Evolutionary conservation across 2,888 invertebrate genomes (phyloP).

Genomic region (Lasioglossum pauxillum): DNA sequence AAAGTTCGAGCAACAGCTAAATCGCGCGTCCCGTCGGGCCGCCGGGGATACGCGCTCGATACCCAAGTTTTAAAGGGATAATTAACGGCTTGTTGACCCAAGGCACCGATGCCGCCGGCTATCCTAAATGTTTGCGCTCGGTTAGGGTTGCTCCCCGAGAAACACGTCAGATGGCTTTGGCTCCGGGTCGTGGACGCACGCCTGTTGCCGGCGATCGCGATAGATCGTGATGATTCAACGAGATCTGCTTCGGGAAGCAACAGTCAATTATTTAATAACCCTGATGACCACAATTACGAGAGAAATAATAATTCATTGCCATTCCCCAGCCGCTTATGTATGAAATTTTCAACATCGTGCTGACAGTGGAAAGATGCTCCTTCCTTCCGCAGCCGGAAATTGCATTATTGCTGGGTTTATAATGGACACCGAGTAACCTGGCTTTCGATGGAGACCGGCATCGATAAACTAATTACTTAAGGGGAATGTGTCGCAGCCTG

Average conservation of each 20-base stretch:
- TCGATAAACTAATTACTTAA: conserved; percentile 74
- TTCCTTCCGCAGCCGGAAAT: conserved; percentile 27
- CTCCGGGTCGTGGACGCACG: not conserved
- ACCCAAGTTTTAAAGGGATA: conserved; percentile 41
- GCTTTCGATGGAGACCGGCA: conserved; percentile 12
- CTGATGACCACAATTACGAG: not conserved
- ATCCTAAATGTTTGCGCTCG: conserved; percentile 12
- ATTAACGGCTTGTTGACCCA: conserved; percentile 43
- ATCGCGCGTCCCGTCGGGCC: conserved; percentile 11
- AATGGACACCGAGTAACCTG: conserved; percentile 46
- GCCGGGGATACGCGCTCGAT: not conserved
- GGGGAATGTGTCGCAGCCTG: conserved; percentile 44
- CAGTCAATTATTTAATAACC: not conserved
- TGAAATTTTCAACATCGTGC: conserved; percentile 20
- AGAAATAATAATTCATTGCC: not conserved
- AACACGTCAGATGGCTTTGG: not conserved
- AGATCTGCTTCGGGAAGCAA: not conserved
- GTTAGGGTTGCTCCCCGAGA: conserved; percentile 3
- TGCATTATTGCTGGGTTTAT: conserved; percentile 56
- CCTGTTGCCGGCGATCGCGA: not conserved
- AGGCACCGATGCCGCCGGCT: not conserved
- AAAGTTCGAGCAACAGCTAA: conserved; percentile 18
- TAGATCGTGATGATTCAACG: not conserved
- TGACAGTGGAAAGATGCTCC: not conserved
- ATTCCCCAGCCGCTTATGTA: not conserved